Percentiles rank a stretch among this genome's conserved stretches.
These are phyloP conservation scores for Microchrysa polita DNA, from an alignment of 2,888 invertebrate genomes.

Conservation along the genomic window DNA sequence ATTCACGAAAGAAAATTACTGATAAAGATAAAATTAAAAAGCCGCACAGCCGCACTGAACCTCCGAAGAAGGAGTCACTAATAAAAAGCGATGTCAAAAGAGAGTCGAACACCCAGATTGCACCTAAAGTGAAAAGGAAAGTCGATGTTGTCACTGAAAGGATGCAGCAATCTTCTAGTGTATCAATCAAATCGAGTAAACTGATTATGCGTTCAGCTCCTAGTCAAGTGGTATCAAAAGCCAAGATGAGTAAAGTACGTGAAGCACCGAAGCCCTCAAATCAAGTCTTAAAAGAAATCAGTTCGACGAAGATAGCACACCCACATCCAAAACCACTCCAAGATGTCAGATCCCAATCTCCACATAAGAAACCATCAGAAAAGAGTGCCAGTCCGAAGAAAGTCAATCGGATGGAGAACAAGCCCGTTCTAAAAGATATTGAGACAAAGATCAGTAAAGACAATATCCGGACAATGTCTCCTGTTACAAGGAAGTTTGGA, in stretches of 20 bases:
- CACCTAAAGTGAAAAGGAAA: too few species aligned
- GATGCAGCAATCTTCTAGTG: neutral
- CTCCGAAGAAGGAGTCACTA: neutral
- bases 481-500: conserved; percentile 59
- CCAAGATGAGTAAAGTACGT: neutral
- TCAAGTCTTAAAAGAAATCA: neutral
- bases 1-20: neutral
- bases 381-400: conserved; percentile 8
- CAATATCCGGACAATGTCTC: conserved; percentile 23
- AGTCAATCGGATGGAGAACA: neutral
- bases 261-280: neutral
- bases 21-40: neutral
- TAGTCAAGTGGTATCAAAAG: neutral
- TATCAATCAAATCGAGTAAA: neutral
- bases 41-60: neutral
- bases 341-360: neutral
- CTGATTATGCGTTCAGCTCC: neutral
- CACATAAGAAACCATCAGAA: neutral
- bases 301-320: neutral
- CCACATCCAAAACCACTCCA: neutral
- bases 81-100: too few species aligned
- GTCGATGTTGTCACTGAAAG: neutral
- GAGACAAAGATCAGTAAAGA: conserved; percentile 40
- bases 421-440: conserved; percentile 38
- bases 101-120: too few species aligned